Conservation (phyloP, 2,113 vertebrate genomes). For the Panthera uncia region DNA sequence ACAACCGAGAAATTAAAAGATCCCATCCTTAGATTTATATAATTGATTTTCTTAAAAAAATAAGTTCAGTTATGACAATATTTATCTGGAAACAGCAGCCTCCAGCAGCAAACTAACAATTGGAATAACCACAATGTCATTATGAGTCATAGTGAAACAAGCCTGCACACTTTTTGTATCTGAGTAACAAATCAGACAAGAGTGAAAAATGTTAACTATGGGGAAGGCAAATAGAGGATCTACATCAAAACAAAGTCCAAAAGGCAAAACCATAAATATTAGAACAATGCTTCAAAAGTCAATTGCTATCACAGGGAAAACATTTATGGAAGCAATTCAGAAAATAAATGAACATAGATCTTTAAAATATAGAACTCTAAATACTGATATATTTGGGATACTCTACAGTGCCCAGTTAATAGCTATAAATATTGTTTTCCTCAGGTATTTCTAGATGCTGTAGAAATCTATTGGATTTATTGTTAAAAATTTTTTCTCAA, state of each 20-base stretch:
- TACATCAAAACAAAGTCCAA: background rate
- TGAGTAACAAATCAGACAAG: constrained; percentile 9
- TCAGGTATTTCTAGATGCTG: background rate
- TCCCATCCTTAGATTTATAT: background rate
- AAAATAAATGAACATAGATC: constrained; percentile 37
- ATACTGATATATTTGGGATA: background rate
- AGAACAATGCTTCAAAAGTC: constrained; percentile 34
- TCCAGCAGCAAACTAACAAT: background rate
- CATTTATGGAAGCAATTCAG: constrained; percentile 22
- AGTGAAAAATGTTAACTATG: constrained; percentile 3
- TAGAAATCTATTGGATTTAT: background rate
- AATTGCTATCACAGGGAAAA: background rate
- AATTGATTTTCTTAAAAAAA: constrained; percentile 73
- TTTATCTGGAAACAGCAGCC: constrained; percentile 15
- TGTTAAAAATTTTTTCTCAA: constrained; percentile 2
- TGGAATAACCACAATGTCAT: background rate
- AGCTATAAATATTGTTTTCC: background rate
- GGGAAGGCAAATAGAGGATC: background rate
- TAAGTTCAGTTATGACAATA: constrained; percentile 44
- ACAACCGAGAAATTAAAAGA: constrained; percentile 10
- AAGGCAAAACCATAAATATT: constrained; percentile 44
- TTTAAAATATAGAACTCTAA: constrained; percentile 5
- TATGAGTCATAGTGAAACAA: background rate
- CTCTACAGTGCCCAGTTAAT: background rate
- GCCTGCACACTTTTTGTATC: background rate